Conservation (phyloP, 1,140 invertebrate species). For the Rhynchophorus ferrugineus region DNA sequence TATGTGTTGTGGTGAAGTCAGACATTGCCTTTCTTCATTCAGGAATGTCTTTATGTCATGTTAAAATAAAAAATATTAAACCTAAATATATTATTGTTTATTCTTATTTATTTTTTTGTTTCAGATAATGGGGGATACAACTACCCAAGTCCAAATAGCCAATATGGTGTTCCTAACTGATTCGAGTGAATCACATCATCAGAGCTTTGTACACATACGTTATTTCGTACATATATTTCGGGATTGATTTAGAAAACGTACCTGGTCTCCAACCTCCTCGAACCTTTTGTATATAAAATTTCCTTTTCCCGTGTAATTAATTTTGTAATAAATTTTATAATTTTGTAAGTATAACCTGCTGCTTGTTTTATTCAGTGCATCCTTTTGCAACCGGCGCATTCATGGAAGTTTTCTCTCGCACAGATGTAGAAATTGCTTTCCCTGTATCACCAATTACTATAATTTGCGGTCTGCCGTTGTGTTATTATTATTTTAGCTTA, state of each 20-base stretch:
- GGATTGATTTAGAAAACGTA: background rate
- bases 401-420: background rate
- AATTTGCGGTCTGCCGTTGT: too few relatives aligned
- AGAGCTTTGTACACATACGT: too few relatives aligned
- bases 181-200: too few relatives aligned
- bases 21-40: too few relatives aligned
- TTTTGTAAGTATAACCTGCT: background rate
- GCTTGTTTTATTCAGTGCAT: background rate
- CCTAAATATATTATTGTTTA: background rate
- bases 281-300: background rate
- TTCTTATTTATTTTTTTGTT: background rate
- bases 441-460: background rate
- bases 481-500: too few relatives aligned
- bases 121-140: constrained; percentile 13
- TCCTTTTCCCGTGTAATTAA: background rate
- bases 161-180: constrained; percentile 28
- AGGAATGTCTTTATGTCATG: too few relatives aligned
- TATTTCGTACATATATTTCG: too few relatives aligned
- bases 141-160: constrained; percentile 17
- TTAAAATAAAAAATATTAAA: too few relatives aligned
- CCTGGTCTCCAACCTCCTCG: background rate
- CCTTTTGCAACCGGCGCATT: background rate
- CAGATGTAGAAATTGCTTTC: background rate
- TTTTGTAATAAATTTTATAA: background rate
- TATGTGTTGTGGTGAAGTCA: too few relatives aligned